These are phyloP conservation scores for Petrolisthes cinctipes DNA, from an alignment of 2,888 invertebrate species.

Conservation along the genomic window DNA sequence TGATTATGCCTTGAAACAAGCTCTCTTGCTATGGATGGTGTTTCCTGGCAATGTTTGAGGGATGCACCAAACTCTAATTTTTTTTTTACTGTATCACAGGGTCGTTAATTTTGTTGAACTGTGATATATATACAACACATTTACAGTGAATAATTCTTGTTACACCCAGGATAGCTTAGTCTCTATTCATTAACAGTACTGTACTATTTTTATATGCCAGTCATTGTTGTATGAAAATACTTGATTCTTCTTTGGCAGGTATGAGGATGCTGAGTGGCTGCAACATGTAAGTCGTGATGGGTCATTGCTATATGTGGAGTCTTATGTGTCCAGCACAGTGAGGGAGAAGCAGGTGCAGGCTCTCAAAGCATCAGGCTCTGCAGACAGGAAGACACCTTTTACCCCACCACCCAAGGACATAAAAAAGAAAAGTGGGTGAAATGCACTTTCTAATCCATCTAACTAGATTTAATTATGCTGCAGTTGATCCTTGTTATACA, in stretches of 20 bases:
- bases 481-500: background rate
- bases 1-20: background rate
- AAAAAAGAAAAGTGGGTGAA: conserved; percentile 60
- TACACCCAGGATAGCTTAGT: no score
- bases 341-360: conserved; percentile 62
- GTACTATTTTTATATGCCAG: background rate
- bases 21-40: background rate
- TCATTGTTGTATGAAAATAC: conserved; percentile 7
- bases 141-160: no score
- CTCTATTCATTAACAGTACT: background rate
- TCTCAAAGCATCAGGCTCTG: conserved; percentile 47
- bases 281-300: conserved; percentile 61
- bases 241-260: conserved; percentile 29
- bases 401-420: conserved; percentile 53
- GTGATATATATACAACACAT: background rate
- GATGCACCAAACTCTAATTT: no score
- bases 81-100: background rate
- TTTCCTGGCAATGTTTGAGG: no score
- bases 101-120: background rate
- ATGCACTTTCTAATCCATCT: background rate
- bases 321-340: conserved; percentile 64
- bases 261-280: conserved; percentile 64
- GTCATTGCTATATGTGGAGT: conserved; percentile 62
- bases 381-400: conserved; percentile 58
- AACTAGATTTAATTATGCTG: background rate